Evolutionary conservation across 2,888 invertebrate genomes (phyloP), one percentile per base, ranked within the genome.

Genomic region (Nomada lathburiana): DNA sequence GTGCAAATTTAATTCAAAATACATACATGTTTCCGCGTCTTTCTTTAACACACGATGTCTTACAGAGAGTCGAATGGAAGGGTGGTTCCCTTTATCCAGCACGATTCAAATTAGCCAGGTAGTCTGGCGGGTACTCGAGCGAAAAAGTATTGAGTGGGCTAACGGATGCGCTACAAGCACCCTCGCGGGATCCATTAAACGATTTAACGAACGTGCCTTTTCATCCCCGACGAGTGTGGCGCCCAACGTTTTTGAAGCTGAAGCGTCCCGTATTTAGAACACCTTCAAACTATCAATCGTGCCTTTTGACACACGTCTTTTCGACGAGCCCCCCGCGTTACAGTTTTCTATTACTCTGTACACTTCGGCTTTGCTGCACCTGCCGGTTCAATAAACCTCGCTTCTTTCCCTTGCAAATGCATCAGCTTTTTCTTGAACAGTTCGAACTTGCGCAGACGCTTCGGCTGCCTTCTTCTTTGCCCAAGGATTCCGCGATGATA

Each of bases 71-170:
- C 62, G 36, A 57, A n/a, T 23, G 44, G 23, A 0, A n/a, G 3
- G 23, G 53, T 3, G 20, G n/a, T 47, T 55, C 53, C 44, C 75
- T 60, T 72, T 60, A 53, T 55, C 64, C 72, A 75, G 80, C 65
- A 64, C 68, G 81, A 85, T 76, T 86, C 76, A 76, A 85, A 85
- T 83, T 84, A 75, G 60, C 53, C 63, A 68, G 47, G 59, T 62
- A 59, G 57, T 7, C 80, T 70, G 71, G 9, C 13, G 55, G 44
- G 47, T 36, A n/a, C 44, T 57, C 64, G 52, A 74, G 71, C 71
- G 82, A 73, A 73, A 77, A 80, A 47, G 47, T 29, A 69, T 69
- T 76, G 76, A 74, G 74, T 74, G 71, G 80, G 55, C 72, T 70
- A 73, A 57, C 82, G 55, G 76, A 82, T 76, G 71, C 69, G 75